These are phyloP conservation scores for Lycia hirtaria DNA, from an alignment of 2,888 invertebrate species.

Conservation along the genomic window DNA sequence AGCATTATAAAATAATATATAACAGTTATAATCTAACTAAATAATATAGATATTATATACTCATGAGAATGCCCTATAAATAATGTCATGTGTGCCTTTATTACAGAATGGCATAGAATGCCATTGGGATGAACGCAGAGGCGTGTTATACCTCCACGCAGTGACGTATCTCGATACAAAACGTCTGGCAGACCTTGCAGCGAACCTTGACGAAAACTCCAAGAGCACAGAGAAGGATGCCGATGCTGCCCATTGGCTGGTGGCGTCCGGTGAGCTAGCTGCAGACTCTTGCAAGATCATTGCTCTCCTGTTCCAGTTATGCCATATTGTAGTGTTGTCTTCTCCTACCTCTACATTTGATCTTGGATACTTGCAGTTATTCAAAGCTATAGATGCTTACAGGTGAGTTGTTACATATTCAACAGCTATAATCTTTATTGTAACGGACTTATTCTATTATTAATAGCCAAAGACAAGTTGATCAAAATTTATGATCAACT, in stretches of 20 bases:
- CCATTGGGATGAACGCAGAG: slow-evolving; percentile 82
- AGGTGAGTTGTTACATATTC: slow-evolving; percentile 81
- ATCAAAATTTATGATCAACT: too few species aligned
- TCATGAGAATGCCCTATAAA: not conserved
- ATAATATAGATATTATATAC: not conserved
- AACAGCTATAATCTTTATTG: too few species aligned
- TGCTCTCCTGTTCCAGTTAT: slow-evolving; percentile 91
- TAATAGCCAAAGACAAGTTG: too few species aligned
- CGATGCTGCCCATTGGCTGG: slow-evolving; percentile 86
- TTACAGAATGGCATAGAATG: slow-evolving; percentile 85
- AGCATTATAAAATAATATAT: not conserved
- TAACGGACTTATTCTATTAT: too few species aligned
- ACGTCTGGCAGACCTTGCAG: slow-evolving; percentile 61
- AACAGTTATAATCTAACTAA: too few species aligned
- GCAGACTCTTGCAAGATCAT: slow-evolving; percentile 87
- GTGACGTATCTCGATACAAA: slow-evolving; percentile 76
- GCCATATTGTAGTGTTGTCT: slow-evolving; percentile 89
- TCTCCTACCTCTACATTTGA: slow-evolving; percentile 88
- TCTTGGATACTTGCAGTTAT: slow-evolving; percentile 91
- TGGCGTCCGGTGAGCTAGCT: slow-evolving; percentile 81
- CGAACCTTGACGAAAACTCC: slow-evolving; percentile 63
- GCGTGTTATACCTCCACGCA: slow-evolving; percentile 83
- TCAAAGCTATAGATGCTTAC: slow-evolving; percentile 91
- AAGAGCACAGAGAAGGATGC: slow-evolving; percentile 73
- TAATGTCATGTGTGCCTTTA: too few species aligned